Evolutionary conservation across 2,888 invertebrate species (phyloP), one percentile per base, ranked within the genome.

Genomic region (Hoplodrina blanda): DNA sequence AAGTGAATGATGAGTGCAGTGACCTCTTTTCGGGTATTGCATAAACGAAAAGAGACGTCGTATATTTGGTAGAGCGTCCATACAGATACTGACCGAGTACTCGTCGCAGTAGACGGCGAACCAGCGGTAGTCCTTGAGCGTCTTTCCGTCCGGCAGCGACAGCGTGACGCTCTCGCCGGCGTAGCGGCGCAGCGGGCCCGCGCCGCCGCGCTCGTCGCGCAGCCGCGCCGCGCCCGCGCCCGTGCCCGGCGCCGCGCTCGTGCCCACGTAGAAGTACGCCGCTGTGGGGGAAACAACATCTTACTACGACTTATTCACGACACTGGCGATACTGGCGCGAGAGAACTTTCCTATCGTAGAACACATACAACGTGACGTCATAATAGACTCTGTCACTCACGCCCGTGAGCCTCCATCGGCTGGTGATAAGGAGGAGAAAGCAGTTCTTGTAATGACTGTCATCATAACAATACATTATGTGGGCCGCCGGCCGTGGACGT

Each of bases 41-140:
- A 41, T 8, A 41, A 41, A 41, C 37, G 41, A 0, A 41, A 41
- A 41, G 0, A 3, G 1, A 13, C 41, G 41, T 41, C 4, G 41
- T 41, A 37, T 37, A 37, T 10, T 37, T 10, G 10, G 8, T 37
- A 2, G 41, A 6, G 41, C 1, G 41, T 41, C 1, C 3, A 13
- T 41, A 17, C 2, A 4, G 15, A 17, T 85, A 96, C 97, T 97
- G 88, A 99, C 99, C 69, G 98, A 96, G 88, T 97, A 98, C 90
- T 98, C 98, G 88, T 98, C 98, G 92, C 99, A 99, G 98, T 98
- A 99, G 50, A 99, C 97, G 15, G 98, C 97, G 93, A 99, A 97
- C 98, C 99, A 99, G 90, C 97, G 97, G 90, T 98, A 97, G 92
- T 98, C 98, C 86, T 97, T 96, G 73, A 99, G 95, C 44, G 98